Conservation (phyloP, 2,113 vertebrate species). For the Hymenochirus boettgeri region DNA sequence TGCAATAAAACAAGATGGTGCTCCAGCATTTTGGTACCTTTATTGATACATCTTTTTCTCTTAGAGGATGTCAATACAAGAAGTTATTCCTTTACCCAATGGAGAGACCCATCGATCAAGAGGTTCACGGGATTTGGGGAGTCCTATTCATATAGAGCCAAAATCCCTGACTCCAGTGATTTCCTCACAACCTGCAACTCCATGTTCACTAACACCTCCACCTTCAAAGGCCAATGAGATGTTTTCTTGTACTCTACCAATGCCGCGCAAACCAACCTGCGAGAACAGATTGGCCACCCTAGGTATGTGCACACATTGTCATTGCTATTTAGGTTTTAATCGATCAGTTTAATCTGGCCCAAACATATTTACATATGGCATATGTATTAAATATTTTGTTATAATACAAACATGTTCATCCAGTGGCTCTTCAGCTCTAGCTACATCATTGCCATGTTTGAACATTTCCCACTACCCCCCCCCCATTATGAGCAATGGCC, state of each 20-base stretch:
- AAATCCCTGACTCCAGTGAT: slow-evolving; percentile 7
- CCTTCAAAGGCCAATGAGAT: slow-evolving; percentile 54
- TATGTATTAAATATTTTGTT: too few relatives aligned
- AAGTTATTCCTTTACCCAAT: slow-evolving; percentile 65
- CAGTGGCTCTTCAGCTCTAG: too few relatives aligned
- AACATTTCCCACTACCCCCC: too few relatives aligned
- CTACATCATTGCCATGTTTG: too few relatives aligned
- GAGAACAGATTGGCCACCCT: slow-evolving; percentile 63
- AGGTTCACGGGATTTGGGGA: slow-evolving; percentile 22
- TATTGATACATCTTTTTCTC: too few relatives aligned
- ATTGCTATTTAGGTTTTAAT: too few relatives aligned
- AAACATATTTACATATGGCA: too few relatives aligned
- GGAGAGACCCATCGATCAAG: slow-evolving; percentile 55
- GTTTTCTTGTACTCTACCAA: slow-evolving; percentile 68
- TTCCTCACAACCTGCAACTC: slow-evolving; percentile 15
- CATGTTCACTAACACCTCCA: slow-evolving; percentile 49
- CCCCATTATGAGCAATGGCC: too few relatives aligned
- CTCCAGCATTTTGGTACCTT: too few relatives aligned
- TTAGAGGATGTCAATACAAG: slow-evolving; percentile 70
- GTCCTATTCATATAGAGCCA: slow-evolving; percentile 19
- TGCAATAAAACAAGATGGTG: too few relatives aligned
- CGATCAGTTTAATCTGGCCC: too few relatives aligned
- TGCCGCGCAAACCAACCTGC: slow-evolving; percentile 65
- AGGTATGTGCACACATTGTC: slow-evolving; percentile 47
- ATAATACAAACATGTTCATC: too few relatives aligned